phyloP scores from a whole-genome alignment of 2,797 vertebrate species.

The Urosaurus nigricauda region DNA sequence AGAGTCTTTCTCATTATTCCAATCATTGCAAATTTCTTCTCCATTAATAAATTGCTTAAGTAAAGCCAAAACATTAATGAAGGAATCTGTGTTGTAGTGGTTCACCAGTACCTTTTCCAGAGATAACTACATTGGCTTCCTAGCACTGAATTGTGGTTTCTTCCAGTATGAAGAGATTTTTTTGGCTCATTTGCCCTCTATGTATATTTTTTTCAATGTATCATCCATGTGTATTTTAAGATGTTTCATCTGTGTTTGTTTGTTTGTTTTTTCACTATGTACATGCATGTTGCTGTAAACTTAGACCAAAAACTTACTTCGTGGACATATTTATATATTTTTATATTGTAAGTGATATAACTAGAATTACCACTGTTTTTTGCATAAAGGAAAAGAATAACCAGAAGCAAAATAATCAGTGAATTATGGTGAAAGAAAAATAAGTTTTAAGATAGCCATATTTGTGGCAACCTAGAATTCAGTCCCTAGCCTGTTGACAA shows the following conservation, averaged over 20 bases:
- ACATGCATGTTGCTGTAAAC: neutral
- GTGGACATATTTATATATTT: neutral
- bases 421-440: neutral
- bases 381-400: neutral
- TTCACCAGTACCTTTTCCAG: neutral
- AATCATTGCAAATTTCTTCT: constrained; percentile 67
- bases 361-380: neutral
- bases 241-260: no score
- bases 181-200: neutral
- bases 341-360: neutral
- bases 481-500: neutral
- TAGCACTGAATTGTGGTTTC: constrained; percentile 23
- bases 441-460: neutral
- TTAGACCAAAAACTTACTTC: neutral
- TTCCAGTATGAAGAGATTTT: neutral
- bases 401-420: neutral
- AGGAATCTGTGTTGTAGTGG: constrained; percentile 25
- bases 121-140: constrained; percentile 24
- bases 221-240: neutral
- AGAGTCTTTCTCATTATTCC: constrained; percentile 60
- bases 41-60: constrained; percentile 62
- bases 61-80: constrained; percentile 42
- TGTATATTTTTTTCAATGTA: neutral
- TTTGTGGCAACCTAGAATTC: no score
- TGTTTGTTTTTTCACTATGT: neutral